These are phyloP conservation scores for Erebia palarica DNA, from an alignment of 2,888 invertebrate species.

Conservation along the genomic window DNA sequence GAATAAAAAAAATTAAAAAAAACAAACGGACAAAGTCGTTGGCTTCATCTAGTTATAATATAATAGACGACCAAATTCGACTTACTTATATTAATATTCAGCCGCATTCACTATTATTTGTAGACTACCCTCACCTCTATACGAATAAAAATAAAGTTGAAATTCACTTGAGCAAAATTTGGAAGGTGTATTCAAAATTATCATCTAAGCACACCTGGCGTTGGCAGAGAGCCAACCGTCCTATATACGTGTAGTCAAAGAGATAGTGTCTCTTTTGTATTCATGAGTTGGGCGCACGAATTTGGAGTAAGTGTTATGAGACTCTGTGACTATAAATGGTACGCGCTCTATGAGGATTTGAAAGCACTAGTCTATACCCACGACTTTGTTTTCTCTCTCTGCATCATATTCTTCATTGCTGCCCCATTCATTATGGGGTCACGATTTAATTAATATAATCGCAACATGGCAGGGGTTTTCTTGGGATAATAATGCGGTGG, in stretches of 20 bases:
- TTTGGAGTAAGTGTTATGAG: conserved; percentile 5
- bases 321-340: background rate
- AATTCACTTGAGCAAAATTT: background rate
- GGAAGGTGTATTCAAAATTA: conserved; percentile 16
- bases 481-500: no score
- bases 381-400: no score
- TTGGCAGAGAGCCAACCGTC: conserved; percentile 5
- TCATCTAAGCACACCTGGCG: conserved; percentile 13
- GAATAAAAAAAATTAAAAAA: background rate
- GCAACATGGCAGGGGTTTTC: no score
- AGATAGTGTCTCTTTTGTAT: conserved; percentile 1
- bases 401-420: no score
- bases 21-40: background rate
- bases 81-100: conserved; percentile 15
- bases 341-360: background rate
- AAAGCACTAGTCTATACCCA: no score
- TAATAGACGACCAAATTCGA: conserved; percentile 14
- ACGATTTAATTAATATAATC: no score
- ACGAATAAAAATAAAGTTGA: background rate
- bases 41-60: conserved; percentile 8
- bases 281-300: conserved; percentile 11
- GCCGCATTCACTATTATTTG: background rate
- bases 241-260: conserved; percentile 14
- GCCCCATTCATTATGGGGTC: no score
- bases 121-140: background rate